Evolutionary conservation across 2,797 vertebrate genomes (phyloP).

Genomic region (Esox lucius): DNA sequence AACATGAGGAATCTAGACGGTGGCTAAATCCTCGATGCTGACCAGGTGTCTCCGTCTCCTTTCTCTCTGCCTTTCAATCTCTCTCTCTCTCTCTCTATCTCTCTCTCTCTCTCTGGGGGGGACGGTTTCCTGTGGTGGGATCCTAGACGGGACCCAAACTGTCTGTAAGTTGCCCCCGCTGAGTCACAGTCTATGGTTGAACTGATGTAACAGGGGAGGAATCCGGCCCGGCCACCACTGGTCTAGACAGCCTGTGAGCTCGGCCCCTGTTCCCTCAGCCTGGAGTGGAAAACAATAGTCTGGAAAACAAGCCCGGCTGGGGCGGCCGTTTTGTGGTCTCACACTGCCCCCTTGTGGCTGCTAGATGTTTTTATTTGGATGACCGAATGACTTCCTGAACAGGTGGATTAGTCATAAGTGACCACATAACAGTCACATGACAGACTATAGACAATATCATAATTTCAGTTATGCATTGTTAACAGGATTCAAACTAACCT

Average conservation of each 20-base stretch:
- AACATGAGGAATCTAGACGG: constrained; percentile 51
- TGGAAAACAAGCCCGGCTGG: constrained; percentile 8
- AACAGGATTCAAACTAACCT: not conserved
- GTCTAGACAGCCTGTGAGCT: constrained; percentile 35
- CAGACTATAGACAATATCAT: not conserved
- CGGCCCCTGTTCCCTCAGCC: constrained; percentile 17
- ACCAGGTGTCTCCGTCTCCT: not conserved
- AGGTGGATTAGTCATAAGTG: constrained; percentile 2
- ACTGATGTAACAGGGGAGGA: constrained; percentile 57
- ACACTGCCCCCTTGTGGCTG: constrained; percentile 25
- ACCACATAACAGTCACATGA: not conserved
- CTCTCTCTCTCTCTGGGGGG: constrained; percentile 28
- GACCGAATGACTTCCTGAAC: not conserved
- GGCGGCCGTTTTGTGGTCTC: not conserved
- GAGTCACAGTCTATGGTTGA: constrained; percentile 55
- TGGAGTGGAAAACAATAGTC: not conserved
- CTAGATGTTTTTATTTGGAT: not conserved
- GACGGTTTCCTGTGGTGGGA: constrained; percentile 46
- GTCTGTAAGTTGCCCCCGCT: constrained; percentile 45
- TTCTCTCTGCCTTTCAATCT: not conserved
- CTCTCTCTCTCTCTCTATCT: not conserved
- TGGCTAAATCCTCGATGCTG: not conserved
- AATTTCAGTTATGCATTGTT: not conserved
- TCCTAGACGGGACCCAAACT: constrained; percentile 48
- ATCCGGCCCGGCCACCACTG: constrained; percentile 44